Conservation (phyloP, 2,113 vertebrate genomes). For the Chionomys nivalis region DNA sequence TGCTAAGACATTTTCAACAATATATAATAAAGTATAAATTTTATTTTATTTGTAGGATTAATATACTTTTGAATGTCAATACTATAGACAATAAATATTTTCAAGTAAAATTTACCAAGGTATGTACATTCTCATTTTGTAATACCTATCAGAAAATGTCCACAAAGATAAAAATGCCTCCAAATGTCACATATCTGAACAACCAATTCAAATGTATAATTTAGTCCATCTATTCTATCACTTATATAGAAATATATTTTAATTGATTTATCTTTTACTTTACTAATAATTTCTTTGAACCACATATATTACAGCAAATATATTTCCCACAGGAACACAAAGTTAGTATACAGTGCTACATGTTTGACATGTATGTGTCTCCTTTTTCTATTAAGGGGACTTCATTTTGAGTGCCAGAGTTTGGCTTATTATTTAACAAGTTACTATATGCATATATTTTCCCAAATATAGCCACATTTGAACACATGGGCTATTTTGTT, state of each 20-base stretch:
- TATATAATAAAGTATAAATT: neutral
- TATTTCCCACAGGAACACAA: conserved; percentile 64
- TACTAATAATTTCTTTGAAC: conserved; percentile 74
- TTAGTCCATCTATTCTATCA: conserved; percentile 58
- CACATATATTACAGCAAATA: conserved; percentile 73
- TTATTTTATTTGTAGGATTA: conserved; percentile 47
- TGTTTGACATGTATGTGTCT: conserved; percentile 52
- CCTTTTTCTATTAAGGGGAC: conserved; percentile 22
- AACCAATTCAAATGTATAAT: conserved; percentile 16
- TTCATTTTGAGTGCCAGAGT: neutral
- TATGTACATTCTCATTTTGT: neutral
- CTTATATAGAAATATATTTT: neutral
- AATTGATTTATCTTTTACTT: conserved; percentile 53
- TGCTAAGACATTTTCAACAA: neutral
- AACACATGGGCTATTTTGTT: conserved; percentile 56
- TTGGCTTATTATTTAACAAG: conserved; percentile 64
- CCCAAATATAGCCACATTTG: conserved; percentile 42
- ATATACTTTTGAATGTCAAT: conserved; percentile 43
- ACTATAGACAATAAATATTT: conserved; percentile 3
- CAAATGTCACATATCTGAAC: neutral
- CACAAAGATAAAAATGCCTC: neutral
- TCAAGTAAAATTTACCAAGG: neutral
- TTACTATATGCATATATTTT: neutral
- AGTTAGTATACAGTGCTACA: conserved; percentile 53
- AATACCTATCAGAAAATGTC: neutral